These are phyloP conservation scores for Corynorhinus townsendii DNA, from an alignment of 2,113 vertebrate species.

Conservation along the genomic window DNA sequence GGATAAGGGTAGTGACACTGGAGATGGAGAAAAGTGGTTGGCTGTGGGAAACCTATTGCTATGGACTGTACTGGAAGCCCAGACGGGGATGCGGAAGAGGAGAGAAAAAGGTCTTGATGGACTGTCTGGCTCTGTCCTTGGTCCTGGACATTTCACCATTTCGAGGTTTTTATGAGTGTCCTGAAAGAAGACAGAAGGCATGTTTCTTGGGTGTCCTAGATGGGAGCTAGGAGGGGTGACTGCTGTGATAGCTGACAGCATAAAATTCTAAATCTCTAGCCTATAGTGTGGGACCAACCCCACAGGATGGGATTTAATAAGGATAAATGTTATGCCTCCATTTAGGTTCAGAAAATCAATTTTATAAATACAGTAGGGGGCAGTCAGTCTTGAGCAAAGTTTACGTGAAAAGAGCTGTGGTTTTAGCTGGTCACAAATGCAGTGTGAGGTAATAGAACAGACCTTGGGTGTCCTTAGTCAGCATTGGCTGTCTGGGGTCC, in stretches of 20 bases:
- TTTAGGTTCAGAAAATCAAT: slow-evolving; percentile 60
- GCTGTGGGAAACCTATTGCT: not conserved
- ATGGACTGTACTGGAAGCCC: not conserved
- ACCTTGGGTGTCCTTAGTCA: not conserved
- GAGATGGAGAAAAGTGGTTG: not conserved
- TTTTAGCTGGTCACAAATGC: slow-evolving; percentile 17
- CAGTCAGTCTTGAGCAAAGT: slow-evolving; percentile 24
- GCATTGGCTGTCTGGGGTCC: accelerated
- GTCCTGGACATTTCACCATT: not conserved
- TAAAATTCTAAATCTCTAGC: slow-evolving; percentile 20
- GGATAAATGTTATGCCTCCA: slow-evolving; percentile 40
- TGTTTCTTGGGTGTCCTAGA: not conserved
- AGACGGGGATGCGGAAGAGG: accelerated
- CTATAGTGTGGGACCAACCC: slow-evolving; percentile 14
- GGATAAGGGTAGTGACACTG: not conserved
- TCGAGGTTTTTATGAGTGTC: not conserved
- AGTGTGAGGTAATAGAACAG: not conserved
- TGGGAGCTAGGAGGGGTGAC: not conserved
- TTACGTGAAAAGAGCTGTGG: slow-evolving; percentile 35
- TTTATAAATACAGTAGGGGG: not conserved
- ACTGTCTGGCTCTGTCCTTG: not conserved
- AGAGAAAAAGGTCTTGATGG: not conserved
- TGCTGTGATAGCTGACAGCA: not conserved
- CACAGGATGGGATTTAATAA: slow-evolving; percentile 56
- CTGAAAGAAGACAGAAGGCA: not conserved